phyloP scores from a whole-genome alignment of 2,888 invertebrate species.

The Conus canariensis region DNA sequence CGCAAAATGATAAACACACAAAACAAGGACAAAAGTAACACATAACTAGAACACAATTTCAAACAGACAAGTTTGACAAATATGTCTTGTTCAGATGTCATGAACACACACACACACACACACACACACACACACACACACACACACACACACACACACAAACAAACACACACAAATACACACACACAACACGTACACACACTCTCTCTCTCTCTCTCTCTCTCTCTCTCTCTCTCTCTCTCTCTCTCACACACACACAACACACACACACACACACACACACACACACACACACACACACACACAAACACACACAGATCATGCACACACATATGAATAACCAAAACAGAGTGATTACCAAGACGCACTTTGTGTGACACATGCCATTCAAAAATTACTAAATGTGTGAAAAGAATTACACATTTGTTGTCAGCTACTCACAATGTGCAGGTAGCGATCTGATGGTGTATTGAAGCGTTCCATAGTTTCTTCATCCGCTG shows the following conservation, averaged over 20 bases:
- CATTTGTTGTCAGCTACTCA: conserved; percentile 45
- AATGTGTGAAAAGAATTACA: background rate
- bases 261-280: too few species aligned
- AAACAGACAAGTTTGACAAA: too few species aligned
- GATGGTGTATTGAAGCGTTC: conserved; percentile 65
- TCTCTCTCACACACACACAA: too few species aligned
- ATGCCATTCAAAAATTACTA: conserved; percentile 55
- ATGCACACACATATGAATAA: background rate
- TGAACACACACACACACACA: too few species aligned
- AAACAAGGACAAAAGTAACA: background rate
- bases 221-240: too few species aligned
- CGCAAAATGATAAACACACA: background rate
- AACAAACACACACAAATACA: too few species aligned
- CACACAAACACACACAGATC: background rate
- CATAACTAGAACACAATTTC: background rate
- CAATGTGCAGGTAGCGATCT: conserved; percentile 65
- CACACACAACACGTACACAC: too few species aligned
- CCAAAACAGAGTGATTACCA: background rate
- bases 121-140: too few species aligned
- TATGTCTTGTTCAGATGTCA: too few species aligned
- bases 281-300: too few species aligned
- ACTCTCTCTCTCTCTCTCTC: too few species aligned
- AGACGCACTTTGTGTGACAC: background rate
- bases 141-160: too few species aligned
- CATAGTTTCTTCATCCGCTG: conserved; percentile 63